phyloP scores from a whole-genome alignment of 2,113 vertebrate genomes.

The Scomber colias region DNA sequence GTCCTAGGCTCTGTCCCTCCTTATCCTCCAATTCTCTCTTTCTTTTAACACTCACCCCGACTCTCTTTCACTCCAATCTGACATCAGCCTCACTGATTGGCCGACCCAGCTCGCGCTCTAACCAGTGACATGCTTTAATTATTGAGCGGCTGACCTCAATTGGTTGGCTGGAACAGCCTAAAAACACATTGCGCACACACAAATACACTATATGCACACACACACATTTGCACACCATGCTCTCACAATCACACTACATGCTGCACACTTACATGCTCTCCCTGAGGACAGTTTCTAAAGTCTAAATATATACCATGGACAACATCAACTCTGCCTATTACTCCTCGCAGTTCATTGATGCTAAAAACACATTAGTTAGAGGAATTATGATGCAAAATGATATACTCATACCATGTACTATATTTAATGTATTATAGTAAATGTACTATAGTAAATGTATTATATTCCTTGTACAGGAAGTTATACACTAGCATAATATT shows the following conservation, averaged over 20 bases:
- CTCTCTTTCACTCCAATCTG: constrained; percentile 55
- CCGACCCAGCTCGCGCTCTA: constrained; percentile 64
- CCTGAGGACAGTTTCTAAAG: constrained; percentile 67
- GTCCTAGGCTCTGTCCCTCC: constrained; percentile 38
- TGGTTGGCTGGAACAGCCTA: constrained; percentile 73
- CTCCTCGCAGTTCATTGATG: constrained; percentile 60
- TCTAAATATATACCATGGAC: constrained; percentile 74
- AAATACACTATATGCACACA: constrained; percentile 27
- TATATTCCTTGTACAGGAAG: no score
- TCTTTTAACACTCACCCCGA: constrained; percentile 37
- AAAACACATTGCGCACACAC: constrained; percentile 62
- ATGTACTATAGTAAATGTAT: no score
- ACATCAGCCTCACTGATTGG: constrained; percentile 67
- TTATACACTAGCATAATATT: not conserved
- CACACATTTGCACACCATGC: constrained; percentile 43
- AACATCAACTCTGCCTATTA: constrained; percentile 57
- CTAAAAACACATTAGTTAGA: constrained; percentile 24
- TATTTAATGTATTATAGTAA: no score
- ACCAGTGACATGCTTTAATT: constrained; percentile 83
- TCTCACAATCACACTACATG: constrained; percentile 48
- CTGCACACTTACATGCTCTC: constrained; percentile 64
- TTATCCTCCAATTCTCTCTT: constrained; percentile 33
- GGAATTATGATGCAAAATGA: not conserved
- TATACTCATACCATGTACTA: not conserved
- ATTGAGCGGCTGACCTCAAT: constrained; percentile 84